Base-by-base conservation (phyloP, 2,113 vertebrate genomes). In the Ammodytes marinus region DNA sequence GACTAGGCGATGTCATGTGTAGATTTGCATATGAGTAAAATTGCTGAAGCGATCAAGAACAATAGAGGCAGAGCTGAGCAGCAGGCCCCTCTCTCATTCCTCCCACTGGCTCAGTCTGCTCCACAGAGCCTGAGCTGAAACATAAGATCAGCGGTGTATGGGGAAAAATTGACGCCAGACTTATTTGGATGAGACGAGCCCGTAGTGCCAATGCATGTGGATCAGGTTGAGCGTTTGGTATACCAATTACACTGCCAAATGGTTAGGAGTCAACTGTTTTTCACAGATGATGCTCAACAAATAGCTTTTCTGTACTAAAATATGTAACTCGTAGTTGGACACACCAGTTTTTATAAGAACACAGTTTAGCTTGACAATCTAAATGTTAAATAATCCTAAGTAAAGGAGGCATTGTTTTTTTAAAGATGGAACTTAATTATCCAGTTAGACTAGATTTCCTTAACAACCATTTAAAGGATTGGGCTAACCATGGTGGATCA, bases 11-110 rank as follows among this genome's bases (percentile, higher is more conserved):
- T 87, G 87, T 90, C 89, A 92, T 69, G 35, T 0, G 0, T 13
- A 77, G 59, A 84, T 91, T 90, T 91, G 87, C 91, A 91, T 93
- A 85, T 88, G 87, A 92, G 91, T 91, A 45, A 53, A 90, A 90
- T 60, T 89, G 88, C 89, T 92, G 87, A 90, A 89, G 55, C 77
- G 81, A 89, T 87, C 60, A 84, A 68, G 88, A 85, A 89, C 84
- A 90, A 92, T 80, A 86, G 82, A 89, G 79, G 83, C 74, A 86
- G 66, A 82, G 89, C 91, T 85, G 74, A 80, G 88, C 82, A 60
- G 84, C 82, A 81, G 74, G 50, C 49, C 55, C 27, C 77, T 60
- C 52, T 77, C 79, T 79, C 53, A 69, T 80, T 78, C 77, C 77
- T 81, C 75, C 84, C 81, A 57, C 65, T 60, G 71, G 77, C 63